Evolutionary conservation across 2,113 vertebrate species (phyloP).

Genomic region (Nibea albiflora): DNA sequence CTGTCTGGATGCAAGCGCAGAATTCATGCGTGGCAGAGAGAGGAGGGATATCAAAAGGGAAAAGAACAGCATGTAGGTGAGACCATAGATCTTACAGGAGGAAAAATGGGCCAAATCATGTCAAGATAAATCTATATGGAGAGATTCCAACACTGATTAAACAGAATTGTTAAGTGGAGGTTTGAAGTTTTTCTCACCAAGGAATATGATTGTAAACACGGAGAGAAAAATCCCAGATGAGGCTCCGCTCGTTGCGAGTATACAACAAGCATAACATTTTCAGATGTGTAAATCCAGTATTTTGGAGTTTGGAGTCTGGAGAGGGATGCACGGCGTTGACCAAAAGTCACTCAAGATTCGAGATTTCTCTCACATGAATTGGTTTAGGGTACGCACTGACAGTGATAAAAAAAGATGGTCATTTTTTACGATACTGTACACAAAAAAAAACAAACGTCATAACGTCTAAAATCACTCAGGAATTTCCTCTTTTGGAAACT

Average conservation of each 20-base stretch:
- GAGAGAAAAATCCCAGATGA: conserved; percentile 81
- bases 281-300: conserved; percentile 77
- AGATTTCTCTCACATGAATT: not conserved
- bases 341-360: conserved; percentile 58
- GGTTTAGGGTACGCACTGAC: too few species aligned
- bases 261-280: conserved; percentile 79
- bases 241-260: conserved; percentile 64
- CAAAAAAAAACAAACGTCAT: not conserved
- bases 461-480: not conserved
- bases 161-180: conserved; percentile 87
- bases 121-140: conserved; percentile 86
- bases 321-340: conserved; percentile 55
- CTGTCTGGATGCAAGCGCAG: conserved; percentile 62
- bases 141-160: conserved; percentile 86
- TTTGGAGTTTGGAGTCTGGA: conserved; percentile 65
- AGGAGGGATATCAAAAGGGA: conserved; percentile 66
- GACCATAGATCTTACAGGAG: conserved; percentile 76
- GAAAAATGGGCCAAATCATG: conserved; percentile 83
- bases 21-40: conserved; percentile 56
- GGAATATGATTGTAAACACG: conserved; percentile 87
- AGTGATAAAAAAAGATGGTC: too few species aligned
- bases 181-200: conserved; percentile 85
- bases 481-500: not conserved
- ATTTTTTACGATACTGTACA: not conserved
- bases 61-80: conserved; percentile 81